Evolutionary conservation across 2,113 vertebrate species (phyloP), one percentile per base, ranked within the genome.

Genomic region (Bostrychus sinensis): DNA sequence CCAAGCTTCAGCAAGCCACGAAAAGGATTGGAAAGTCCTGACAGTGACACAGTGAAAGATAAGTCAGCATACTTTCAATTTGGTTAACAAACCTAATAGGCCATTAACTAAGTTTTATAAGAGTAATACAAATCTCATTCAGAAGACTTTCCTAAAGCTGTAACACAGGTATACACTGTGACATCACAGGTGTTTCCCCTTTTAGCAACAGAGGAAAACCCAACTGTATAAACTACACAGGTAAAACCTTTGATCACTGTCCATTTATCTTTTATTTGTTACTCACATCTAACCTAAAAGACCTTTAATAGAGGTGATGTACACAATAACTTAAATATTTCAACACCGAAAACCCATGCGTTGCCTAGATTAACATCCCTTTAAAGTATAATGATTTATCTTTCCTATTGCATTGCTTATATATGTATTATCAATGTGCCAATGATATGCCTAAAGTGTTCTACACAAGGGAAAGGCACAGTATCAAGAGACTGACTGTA

Each of bases 1-100:
- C 96, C 97, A 54, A 99, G 91, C 83, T 98, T 98, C 83, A 98
- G 66, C 36, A 99, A 88, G 2, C 96, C 97, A 0, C 95, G 94
- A 68, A 98, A 99, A 0, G 96, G 97, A 81, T 98, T 98, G 51
- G 92, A 93, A 34, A 97, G 90, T 5, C 96, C 97, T 91, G 64
- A 39, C 25, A 34, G 16, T 12, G 16, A 45, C 32, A 43, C 16
- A 14, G 16, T 11, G 5, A 37, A 19, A 17, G 11, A 25, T 22
- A 22, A 54, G 22, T 66, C 19, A 46, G 7, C 2, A 38, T 3
- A 23, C 13, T 17, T 32, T 61, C n/a, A 20, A 55, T 10, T 34
- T 22, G 34, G 16, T 17, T n/a, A 19, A 54, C 25, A 28, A n/a
- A n/a, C n/a, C n/a, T n/a, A n/a, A n/a, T n/a, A n/a, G n/a, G 16